Conservation (phyloP, 2,797 vertebrate genomes). For the Leuciscus waleckii region DNA sequence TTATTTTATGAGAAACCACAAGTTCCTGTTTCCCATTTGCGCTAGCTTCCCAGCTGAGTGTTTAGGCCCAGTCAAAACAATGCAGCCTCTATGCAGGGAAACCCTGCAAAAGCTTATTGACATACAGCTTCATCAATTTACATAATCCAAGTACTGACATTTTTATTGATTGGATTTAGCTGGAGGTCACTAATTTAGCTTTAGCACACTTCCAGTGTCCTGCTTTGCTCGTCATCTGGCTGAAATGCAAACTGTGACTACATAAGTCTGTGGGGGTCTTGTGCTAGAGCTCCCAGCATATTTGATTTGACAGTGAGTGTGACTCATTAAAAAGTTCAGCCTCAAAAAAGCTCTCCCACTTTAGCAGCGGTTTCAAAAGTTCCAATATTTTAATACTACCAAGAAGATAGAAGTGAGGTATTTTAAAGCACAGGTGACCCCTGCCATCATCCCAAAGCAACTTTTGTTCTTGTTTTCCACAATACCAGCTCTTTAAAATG, state of each 20-base stretch:
- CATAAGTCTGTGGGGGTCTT: conserved; percentile 12
- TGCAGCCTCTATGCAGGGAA: neutral
- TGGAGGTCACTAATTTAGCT: neutral
- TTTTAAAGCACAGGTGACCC: neutral
- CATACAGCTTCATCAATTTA: neutral
- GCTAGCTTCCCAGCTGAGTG: conserved; percentile 7
- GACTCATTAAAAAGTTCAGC: neutral
- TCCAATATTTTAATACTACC: neutral
- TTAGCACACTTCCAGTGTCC: neutral
- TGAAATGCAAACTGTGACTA: neutral
- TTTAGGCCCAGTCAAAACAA: neutral
- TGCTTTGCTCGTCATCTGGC: neutral
- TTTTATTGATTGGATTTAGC: neutral
- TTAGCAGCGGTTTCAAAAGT: neutral
- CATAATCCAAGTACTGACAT: neutral
- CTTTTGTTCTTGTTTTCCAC: neutral
- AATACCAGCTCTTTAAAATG: neutral
- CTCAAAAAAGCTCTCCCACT: neutral
- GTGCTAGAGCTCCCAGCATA: neutral
- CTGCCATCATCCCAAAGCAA: conserved; percentile 6
- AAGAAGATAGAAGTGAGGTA: neutral
- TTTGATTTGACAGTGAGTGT: neutral
- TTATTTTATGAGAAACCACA: neutral
- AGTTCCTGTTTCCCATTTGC: neutral
- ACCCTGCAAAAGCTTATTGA: neutral